Evolutionary conservation across 37 sponge, comb jelly and placozoan genomes (phyloP), one percentile per base, ranked within the genome.

Genomic region (Ianthella basta): DNA sequence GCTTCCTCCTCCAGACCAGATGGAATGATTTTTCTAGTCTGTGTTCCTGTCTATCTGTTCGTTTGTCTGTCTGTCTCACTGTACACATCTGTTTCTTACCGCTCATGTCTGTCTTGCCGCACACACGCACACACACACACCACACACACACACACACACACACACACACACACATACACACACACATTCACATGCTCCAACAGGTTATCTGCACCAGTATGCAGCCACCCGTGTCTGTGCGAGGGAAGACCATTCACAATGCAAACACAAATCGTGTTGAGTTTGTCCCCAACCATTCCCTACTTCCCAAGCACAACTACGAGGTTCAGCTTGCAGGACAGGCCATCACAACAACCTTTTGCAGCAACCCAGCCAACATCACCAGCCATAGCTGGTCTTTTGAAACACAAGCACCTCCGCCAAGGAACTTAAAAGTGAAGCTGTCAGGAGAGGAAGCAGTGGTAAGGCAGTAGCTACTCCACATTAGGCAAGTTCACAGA

Each of bases 251-350:
- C 33, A 41, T 75, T 24, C 78, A 75, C 54, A 75, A 75, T 41
- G 78, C 78, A 53, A 75, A 40, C 53, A 75, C 78, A 39, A 75
- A 75, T 24, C 33, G 78, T 8, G 44, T 50, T 18, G 78, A 75
- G 39, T 75, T 75, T 12, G 40, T 75, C 21, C 78, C 78, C 40
- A 50, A 53, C 53, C 78, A 50, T 15, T 50, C 78, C 10, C 78
- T 75, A 12, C 44, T 25, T 2, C 78, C 78, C 15, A 40, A 75
- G 23, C 37, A 19, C n/a, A 53, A 23, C 33, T 75, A 75, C 40
- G 78, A 75, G 40, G 78, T 75, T 25, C 37, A 75, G 25, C 20
- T 75, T 1, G 0, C 4, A 4, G 78, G 78, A 24, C 44, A 14
- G 24, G n/a, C 53, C 40, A 44, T 75, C 16, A 75, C 78, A 2